phyloP scores from a whole-genome alignment of 53 echinoderm and acorn worm genomes.

The Crossaster papposus region DNA sequence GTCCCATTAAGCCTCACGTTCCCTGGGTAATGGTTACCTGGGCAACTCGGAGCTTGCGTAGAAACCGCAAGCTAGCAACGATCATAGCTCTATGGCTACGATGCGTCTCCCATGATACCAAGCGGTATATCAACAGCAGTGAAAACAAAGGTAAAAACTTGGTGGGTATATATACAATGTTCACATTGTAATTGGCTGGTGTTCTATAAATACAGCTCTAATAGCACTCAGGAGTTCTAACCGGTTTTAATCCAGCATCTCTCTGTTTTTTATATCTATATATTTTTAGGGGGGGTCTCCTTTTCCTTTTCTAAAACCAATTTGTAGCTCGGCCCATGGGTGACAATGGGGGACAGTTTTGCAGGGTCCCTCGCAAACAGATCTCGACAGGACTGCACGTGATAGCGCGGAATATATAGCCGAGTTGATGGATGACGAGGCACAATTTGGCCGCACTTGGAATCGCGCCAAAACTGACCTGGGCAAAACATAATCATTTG shows the following conservation, averaged over 20 bases:
- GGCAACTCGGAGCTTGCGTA: conserved; percentile 7
- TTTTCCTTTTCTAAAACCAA: background rate
- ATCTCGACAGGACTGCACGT: background rate
- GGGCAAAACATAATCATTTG: background rate
- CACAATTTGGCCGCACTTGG: background rate
- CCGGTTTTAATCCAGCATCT: background rate
- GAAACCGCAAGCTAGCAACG: background rate
- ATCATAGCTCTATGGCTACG: no score
- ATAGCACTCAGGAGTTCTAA: background rate
- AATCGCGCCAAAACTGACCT: conserved; percentile 10
- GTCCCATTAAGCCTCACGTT: background rate
- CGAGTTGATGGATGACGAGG: background rate
- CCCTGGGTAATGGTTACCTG: background rate
- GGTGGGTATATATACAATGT: background rate
- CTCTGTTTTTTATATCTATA: background rate
- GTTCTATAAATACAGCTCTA: no score
- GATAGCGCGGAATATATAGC: background rate
- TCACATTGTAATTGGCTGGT: background rate
- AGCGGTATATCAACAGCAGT: background rate
- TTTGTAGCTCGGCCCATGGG: background rate
- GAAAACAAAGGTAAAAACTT: background rate
- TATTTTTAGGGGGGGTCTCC: background rate
- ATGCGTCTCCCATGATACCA: background rate
- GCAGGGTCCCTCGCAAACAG: background rate
- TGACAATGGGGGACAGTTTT: background rate